A percentile compares a stretch with the other conserved stretches of the same genome.
These are phyloP conservation scores for Ciconia nigra DNA, from an alignment of 2,797 vertebrate species.

Conservation along the genomic window DNA sequence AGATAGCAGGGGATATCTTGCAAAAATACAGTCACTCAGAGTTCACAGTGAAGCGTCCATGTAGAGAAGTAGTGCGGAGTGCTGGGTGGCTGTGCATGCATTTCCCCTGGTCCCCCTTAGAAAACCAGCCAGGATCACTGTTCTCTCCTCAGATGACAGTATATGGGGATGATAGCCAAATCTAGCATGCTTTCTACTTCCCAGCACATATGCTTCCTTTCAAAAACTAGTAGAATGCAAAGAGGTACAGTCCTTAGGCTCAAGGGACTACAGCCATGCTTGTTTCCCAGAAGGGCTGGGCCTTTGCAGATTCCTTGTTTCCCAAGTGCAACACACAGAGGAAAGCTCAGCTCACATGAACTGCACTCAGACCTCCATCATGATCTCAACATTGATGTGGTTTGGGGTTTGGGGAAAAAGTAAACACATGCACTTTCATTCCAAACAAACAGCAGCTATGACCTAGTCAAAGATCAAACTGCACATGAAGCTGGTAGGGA, in stretches of 20 bases:
- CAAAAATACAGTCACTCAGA: not conserved
- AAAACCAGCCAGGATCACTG: not conserved
- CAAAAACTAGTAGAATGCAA: not conserved
- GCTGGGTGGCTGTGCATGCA: not conserved
- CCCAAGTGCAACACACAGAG: not conserved
- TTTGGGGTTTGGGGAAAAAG: not conserved
- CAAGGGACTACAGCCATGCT: not conserved
- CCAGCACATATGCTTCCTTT: not conserved
- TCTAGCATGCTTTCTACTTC: not conserved
- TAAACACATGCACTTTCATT: slow-evolving; percentile 5
- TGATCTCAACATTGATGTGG: not conserved
- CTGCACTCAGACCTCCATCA: not conserved
- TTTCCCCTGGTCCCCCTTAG: not conserved
- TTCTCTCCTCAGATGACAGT: not conserved
- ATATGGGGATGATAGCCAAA: not conserved
- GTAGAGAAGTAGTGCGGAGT: not conserved
- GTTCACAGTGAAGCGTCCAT: accelerated
- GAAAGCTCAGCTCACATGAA: not conserved
- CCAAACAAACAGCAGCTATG: slow-evolving; percentile 23
- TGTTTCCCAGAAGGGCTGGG: not conserved
- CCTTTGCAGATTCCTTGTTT: not conserved
- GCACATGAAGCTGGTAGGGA: not conserved
- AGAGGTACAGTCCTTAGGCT: not conserved
- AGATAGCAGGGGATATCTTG: not conserved
- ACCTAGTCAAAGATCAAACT: slow-evolving; percentile 48